Conservation (phyloP, 1,140 invertebrate species). For the Hyles euphorbiae region DNA sequence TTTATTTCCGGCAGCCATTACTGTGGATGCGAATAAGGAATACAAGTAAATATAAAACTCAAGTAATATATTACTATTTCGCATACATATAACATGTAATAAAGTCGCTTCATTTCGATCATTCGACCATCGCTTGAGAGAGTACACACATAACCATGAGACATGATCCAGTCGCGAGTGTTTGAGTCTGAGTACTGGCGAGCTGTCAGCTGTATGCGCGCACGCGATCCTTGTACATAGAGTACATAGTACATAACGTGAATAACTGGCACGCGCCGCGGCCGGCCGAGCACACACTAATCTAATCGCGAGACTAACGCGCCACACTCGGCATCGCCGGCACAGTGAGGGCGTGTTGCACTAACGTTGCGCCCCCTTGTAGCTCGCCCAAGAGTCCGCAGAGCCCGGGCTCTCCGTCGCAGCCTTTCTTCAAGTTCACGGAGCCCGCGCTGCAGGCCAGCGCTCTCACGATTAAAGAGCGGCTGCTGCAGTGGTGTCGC, state of each 20-base stretch:
- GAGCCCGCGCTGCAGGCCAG: constrained; percentile 89
- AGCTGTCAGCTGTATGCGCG: too few species aligned
- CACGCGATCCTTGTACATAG: too few species aligned
- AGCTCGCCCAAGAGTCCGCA: constrained; percentile 80
- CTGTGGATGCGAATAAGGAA: constrained; percentile 54
- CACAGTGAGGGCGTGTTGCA: constrained; percentile 10
- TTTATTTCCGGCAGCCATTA: constrained; percentile 60
- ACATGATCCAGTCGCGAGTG: too few species aligned
- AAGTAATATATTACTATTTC: constrained; percentile 29
- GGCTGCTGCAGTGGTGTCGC: constrained; percentile 96
- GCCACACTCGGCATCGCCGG: neutral
- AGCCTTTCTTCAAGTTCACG: constrained; percentile 89
- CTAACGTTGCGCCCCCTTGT: constrained; percentile 62
- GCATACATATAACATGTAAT: constrained; percentile 16
- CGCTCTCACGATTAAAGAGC: constrained; percentile 95
- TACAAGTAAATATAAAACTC: constrained; percentile 55
- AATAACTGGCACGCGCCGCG: too few species aligned
- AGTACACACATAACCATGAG: too few species aligned
- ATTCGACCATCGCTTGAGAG: constrained; percentile 27
- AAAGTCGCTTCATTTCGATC: constrained; percentile 42
- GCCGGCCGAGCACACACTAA: constrained; percentile 8
- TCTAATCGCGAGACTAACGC: constrained; percentile 10
- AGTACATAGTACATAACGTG: too few species aligned
- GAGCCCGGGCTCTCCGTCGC: constrained; percentile 77
- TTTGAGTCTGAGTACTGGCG: too few species aligned